Evolutionary conservation across 1,140 invertebrate species (phyloP).

Genomic region (Phymastichus coffea): DNA sequence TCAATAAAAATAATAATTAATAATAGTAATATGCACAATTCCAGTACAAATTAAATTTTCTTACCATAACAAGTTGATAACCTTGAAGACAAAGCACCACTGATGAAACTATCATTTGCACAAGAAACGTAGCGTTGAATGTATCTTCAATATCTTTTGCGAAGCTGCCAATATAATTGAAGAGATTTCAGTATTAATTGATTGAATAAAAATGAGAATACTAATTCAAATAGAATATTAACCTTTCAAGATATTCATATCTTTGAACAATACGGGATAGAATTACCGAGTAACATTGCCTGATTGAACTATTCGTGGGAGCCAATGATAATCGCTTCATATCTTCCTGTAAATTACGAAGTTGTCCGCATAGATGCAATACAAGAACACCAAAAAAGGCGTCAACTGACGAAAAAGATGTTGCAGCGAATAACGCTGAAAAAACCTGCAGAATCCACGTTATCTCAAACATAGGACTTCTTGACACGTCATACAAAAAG

Average conservation of each 20-base stretch:
- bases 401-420: conserved; percentile 53
- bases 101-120: conserved; percentile 35
- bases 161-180: conserved; percentile 45
- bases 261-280: conserved; percentile 18
- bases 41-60: no score
- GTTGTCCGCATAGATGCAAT: conserved; percentile 53
- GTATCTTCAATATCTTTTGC: conserved; percentile 45
- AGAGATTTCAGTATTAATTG: no score
- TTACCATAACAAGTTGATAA: conserved; percentile 35
- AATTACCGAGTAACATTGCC: neutral
- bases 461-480: conserved; percentile 52
- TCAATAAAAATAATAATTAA: no score
- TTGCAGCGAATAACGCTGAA: conserved; percentile 41
- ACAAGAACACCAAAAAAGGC: conserved; percentile 53
- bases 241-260: conserved; percentile 32
- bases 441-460: conserved; percentile 51
- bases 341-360: conserved; percentile 31
- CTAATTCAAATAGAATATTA: neutral
- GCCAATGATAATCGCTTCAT: neutral
- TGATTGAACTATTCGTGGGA: neutral
- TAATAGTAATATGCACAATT: no score
- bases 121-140: conserved; percentile 38
- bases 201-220: no score
- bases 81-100: conserved; percentile 37
- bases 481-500: conserved; percentile 49